Evolutionary conservation across 2,113 vertebrate genomes (phyloP), one percentile per base, ranked within the genome.

Genomic region (Chamaea fasciata): DNA sequence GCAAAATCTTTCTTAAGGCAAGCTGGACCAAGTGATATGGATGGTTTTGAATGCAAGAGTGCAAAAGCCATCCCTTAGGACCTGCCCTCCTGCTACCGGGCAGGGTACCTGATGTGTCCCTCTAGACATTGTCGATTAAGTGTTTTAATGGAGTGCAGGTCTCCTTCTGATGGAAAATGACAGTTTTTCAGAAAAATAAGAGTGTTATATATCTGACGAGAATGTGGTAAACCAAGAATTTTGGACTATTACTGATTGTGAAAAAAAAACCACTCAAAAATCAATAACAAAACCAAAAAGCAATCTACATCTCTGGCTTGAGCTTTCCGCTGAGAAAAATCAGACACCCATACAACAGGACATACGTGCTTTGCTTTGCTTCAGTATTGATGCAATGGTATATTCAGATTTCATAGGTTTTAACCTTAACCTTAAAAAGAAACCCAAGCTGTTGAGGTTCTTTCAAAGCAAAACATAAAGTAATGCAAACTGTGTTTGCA

Each of bases 381-480:
- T 94, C 70, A 63, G 23, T 87, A 68, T 46, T 90, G 85, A 84
- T 0, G 10, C 60, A 84, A 75, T 71, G 16, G 56, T 87, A 39
- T 71, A 75, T 79, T 82, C 56, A 75, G 52, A 82, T 94, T 91
- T 95, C 78, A 35, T 70, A 92, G 85, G 82, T 77, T 90, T 70
- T 90, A 96, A 93, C 88, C 75, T 91, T 87, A 84, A 85, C 79
- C 88, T 92, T 90, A 57, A 39, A 91, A 92, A 85, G 74, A 90
- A 91, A 71, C 31, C n/a, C 81, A 94, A 88, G 73, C 80, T 91
- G 77, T 91, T 91, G 85, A 73, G 46, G 81, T 89, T 92, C 65
- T 87, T 89, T 95, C 84, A 84, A 92, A 95, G 91, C 64, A 92
- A 91, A 94, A 83, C 65, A 92, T 65, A 53, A 94, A 91, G 64